phyloP scores from a whole-genome alignment of 2,888 invertebrate genomes.

The Cerastis rubricosa region DNA sequence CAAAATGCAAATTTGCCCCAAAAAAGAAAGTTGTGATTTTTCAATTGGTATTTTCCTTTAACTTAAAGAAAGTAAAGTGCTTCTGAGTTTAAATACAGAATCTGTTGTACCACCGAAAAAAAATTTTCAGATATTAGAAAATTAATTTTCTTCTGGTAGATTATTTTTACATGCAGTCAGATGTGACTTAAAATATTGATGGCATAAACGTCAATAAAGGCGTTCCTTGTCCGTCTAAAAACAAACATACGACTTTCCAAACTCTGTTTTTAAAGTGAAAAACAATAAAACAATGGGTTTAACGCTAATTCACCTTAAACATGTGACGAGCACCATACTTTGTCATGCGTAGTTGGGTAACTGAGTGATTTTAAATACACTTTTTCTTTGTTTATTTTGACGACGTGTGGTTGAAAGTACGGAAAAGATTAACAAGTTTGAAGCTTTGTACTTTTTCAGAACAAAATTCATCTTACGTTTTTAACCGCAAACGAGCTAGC shows the following conservation, averaged over 20 bases:
- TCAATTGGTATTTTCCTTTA: background rate
- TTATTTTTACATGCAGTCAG: background rate
- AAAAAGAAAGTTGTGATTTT: background rate
- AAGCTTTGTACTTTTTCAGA: background rate
- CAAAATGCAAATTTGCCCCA: background rate
- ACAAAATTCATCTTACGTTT: background rate
- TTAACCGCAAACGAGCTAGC: background rate
- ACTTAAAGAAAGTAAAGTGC: background rate
- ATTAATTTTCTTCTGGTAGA: background rate
- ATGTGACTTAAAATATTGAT: background rate
- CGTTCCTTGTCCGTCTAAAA: background rate
- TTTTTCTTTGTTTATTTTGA: slow-evolving; percentile 28
- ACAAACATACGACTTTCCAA: slow-evolving; percentile 32
- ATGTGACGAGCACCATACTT: slow-evolving; percentile 16
- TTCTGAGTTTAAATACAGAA: background rate
- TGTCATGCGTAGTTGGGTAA: slow-evolving; percentile 53
- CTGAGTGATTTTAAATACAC: slow-evolving; percentile 22
- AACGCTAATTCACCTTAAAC: slow-evolving; percentile 24
- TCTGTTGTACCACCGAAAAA: background rate
- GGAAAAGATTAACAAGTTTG: background rate
- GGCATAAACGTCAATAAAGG: background rate
- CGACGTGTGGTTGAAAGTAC: background rate
- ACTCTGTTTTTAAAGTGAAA: slow-evolving; percentile 34
- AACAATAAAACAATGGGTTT: slow-evolving; percentile 44
- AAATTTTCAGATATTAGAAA: background rate